phyloP scores from a whole-genome alignment of 2,888 invertebrate genomes.

The Nomada fucata region DNA sequence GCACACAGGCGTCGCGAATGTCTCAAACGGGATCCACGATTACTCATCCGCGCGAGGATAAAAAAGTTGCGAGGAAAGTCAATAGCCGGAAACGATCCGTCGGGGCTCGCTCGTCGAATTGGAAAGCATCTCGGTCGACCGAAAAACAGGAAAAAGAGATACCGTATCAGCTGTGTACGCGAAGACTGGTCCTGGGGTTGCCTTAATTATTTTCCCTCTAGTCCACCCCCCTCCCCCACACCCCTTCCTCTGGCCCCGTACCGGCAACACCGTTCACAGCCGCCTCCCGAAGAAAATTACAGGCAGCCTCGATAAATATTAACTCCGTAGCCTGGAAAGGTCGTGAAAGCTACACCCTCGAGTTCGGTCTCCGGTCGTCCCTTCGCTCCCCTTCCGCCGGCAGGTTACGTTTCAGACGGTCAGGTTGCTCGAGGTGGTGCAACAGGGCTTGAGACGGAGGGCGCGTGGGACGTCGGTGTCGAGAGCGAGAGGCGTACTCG shows the following conservation, averaged over 20 bases:
- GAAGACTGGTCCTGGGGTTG: constrained; percentile 22
- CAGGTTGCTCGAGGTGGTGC: constrained; percentile 52
- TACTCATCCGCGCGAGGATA: constrained; percentile 19
- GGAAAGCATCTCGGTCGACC: not conserved
- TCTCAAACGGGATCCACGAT: constrained; percentile 34
- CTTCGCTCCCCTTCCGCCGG: not conserved
- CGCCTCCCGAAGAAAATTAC: constrained; percentile 68
- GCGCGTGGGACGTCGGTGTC: constrained; percentile 15
- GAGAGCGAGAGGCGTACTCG: not conserved
- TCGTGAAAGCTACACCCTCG: constrained; percentile 59
- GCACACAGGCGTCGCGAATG: constrained; percentile 26
- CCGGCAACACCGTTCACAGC: constrained; percentile 30
- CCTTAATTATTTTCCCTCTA: constrained; percentile 65
- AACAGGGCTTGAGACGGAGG: constrained; percentile 40
- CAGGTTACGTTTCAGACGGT: constrained; percentile 57
- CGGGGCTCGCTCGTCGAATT: not conserved
- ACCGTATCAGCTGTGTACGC: constrained; percentile 32
- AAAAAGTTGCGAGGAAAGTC: constrained; percentile 26
- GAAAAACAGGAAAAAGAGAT: not conserved
- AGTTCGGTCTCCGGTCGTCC: constrained; percentile 48
- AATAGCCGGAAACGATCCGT: not conserved
- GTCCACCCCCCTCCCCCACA: not conserved
- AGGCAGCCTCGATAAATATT: constrained; percentile 72
- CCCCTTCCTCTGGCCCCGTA: not conserved
- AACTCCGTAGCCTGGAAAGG: constrained; percentile 64